phyloP scores from a whole-genome alignment of 2,888 invertebrate genomes.

The Hemaris fuciformis region DNA sequence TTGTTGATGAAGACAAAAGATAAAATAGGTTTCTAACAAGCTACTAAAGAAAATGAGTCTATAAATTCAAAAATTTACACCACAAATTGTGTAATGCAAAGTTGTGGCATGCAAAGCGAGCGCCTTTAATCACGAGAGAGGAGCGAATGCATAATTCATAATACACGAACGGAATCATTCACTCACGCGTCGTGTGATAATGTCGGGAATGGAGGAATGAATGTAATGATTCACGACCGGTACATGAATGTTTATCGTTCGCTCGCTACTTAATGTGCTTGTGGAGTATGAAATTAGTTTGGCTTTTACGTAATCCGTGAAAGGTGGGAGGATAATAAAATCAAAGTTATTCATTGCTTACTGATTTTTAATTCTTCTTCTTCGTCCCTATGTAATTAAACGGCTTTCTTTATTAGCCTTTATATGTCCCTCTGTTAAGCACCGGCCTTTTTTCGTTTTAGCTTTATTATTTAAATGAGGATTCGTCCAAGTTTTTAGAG shows the following conservation, averaged over 20 bases:
- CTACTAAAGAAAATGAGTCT: conserved; percentile 20
- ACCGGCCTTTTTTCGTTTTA: too few species aligned
- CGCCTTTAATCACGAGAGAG: conserved; percentile 28
- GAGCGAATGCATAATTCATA: conserved; percentile 34
- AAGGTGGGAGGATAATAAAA: neutral
- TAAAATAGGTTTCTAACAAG: too few species aligned
- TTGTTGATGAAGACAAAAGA: too few species aligned
- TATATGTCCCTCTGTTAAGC: too few species aligned
- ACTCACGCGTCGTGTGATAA: conserved; percentile 32
- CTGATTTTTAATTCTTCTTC: too few species aligned
- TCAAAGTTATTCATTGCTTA: too few species aligned
- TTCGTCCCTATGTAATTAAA: too few species aligned
- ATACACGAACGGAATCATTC: conserved; percentile 31
- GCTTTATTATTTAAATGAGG: too few species aligned
- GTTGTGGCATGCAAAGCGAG: conserved; percentile 21
- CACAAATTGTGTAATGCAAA: conserved; percentile 24
- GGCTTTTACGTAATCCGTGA: neutral
- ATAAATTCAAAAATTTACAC: conserved; percentile 35
- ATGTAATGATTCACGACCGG: conserved; percentile 21
- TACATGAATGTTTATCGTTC: conserved; percentile 5
- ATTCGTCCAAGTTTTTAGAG: too few species aligned
- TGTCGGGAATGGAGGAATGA: conserved; percentile 28
- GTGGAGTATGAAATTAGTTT: neutral
- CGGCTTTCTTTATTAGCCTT: too few species aligned
- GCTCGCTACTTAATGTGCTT: neutral